Evolutionary conservation across 2,797 vertebrate species (phyloP).

Genomic region (Pantherophis vulpinus): DNA sequence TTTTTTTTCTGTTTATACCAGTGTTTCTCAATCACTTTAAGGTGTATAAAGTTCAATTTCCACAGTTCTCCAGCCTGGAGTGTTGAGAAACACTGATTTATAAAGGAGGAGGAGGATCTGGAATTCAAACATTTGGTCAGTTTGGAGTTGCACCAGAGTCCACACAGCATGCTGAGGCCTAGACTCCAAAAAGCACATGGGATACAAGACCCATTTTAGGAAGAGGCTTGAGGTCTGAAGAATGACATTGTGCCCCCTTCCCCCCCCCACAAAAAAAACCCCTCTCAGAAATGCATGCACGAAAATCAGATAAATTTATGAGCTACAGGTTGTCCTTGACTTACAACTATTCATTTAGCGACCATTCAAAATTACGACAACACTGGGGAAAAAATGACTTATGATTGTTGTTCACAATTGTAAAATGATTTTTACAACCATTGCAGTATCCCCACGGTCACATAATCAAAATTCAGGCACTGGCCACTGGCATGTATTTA

Average conservation of each 20-base stretch:
- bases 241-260: background rate
- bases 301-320: background rate
- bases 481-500: no score
- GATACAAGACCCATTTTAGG: background rate
- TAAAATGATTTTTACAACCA: no score
- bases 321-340: no score
- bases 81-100: background rate
- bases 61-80: background rate
- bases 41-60: background rate
- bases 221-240: background rate
- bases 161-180: background rate
- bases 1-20: background rate
- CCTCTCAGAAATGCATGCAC: background rate
- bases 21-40: background rate
- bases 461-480: no score
- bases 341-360: no score
- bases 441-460: no score
- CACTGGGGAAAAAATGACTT: no score
- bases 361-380: no score
- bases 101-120: background rate
- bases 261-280: no score
- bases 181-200: background rate
- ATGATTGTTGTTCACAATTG: no score
- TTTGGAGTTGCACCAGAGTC: background rate
- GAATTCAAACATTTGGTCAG: background rate